These are phyloP conservation scores for Eristalis tenax DNA, from an alignment of 2,888 invertebrate species.

Conservation along the genomic window DNA sequence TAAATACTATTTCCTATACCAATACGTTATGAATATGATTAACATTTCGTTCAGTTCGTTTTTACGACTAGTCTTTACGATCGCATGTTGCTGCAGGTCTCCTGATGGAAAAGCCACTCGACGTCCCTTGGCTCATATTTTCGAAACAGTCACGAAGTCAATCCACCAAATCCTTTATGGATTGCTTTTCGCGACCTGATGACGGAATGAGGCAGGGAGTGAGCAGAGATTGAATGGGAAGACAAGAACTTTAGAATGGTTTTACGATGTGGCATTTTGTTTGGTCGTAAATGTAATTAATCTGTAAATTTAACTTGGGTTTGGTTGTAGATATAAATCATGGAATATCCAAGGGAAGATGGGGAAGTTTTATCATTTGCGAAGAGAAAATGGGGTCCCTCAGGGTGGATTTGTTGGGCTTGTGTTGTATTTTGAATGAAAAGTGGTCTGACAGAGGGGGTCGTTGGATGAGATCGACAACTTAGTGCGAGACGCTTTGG, in stretches of 20 bases:
- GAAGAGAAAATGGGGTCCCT: background rate
- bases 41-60: background rate
- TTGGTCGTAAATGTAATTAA: constrained; percentile 1
- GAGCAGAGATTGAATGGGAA: background rate
- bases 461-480: too few species aligned
- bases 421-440: background rate
- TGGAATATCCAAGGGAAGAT: background rate
- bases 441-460: background rate
- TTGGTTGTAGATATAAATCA: background rate
- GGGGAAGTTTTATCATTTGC: background rate
- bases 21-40: background rate
- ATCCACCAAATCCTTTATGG: background rate
- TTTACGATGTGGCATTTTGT: constrained; percentile 16
- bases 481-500: too few species aligned
- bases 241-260: constrained; percentile 2
- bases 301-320: background rate
- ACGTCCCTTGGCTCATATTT: background rate
- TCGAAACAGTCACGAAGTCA: background rate
- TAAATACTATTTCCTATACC: background rate
- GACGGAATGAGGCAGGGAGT: background rate
- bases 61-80: background rate
- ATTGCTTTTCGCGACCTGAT: background rate
- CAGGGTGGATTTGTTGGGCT: background rate
- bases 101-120: background rate
- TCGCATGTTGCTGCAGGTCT: background rate